These are phyloP conservation scores for Alethe castanea DNA, from an alignment of 2,113 vertebrate genomes.

Conservation along the genomic window DNA sequence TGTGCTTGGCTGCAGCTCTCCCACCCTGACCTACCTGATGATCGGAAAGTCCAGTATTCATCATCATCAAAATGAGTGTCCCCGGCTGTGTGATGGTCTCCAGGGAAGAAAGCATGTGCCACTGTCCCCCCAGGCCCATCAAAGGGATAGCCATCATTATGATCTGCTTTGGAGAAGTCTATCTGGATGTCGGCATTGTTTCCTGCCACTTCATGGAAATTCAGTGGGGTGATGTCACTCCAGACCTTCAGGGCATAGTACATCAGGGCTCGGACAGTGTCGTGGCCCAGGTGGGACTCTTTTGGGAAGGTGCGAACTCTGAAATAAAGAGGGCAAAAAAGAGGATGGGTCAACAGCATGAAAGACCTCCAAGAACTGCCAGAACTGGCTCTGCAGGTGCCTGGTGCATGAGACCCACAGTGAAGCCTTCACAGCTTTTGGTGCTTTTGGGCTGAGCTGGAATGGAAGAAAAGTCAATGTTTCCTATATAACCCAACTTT, in stretches of 20 bases:
- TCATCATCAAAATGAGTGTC: constrained; percentile 96
- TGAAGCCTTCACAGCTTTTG: background rate
- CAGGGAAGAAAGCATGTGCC: constrained; percentile 93
- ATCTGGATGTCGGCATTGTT: constrained; percentile 92
- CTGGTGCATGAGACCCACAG: background rate
- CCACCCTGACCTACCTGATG: constrained; percentile 77
- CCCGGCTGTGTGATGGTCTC: constrained; percentile 86
- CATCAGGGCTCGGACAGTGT: constrained; percentile 94
- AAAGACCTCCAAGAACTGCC: background rate
- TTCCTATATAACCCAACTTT: background rate
- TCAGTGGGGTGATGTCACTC: constrained; percentile 92
- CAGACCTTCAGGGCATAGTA: constrained; percentile 95
- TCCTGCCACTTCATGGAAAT: constrained; percentile 96
- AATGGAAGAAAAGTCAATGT: background rate
- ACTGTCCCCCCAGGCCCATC: constrained; percentile 92
- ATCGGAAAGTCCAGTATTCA: constrained; percentile 94
- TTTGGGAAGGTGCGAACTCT: constrained; percentile 92
- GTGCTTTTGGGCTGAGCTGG: accelerated
- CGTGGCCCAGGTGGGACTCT: constrained; percentile 85
- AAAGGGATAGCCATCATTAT: constrained; percentile 91
- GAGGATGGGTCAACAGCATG: background rate
- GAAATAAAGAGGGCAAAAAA: background rate
- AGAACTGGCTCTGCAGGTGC: background rate
- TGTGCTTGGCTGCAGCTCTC: background rate
- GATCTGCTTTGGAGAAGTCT: constrained; percentile 92